Conservation (phyloP, 2,888 invertebrate species). For the Eupeodes latifasciatus region DNA sequence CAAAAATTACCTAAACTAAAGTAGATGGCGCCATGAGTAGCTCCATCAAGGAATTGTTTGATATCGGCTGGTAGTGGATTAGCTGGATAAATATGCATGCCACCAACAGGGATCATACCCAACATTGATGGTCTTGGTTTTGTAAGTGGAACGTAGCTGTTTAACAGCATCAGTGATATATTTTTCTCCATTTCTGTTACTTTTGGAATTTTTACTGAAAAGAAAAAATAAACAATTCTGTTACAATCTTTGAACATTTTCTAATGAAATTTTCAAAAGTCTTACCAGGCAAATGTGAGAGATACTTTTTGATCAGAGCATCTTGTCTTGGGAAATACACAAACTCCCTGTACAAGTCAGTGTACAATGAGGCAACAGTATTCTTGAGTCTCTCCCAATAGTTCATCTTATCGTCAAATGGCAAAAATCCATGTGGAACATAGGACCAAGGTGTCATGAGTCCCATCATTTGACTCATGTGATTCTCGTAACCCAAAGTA, state of each 20-base stretch:
- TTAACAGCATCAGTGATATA: constrained; percentile 84
- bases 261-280: background rate
- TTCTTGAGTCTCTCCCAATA: constrained; percentile 86
- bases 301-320: constrained; percentile 80
- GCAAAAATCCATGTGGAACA: constrained; percentile 84
- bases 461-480: constrained; percentile 84
- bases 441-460: constrained; percentile 84
- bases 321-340: constrained; percentile 83
- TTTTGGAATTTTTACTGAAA: constrained; percentile 81
- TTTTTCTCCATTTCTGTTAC: constrained; percentile 84
- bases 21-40: constrained; percentile 84
- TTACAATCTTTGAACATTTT: background rate
- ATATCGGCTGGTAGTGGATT: constrained; percentile 82
- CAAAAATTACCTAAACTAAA: constrained; percentile 83
- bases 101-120: constrained; percentile 85
- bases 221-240: background rate
- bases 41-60: constrained; percentile 83
- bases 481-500: constrained; percentile 84
- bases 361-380: constrained; percentile 82
- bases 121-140: constrained; percentile 84
- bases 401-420: constrained; percentile 84
- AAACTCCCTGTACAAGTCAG: constrained; percentile 80
- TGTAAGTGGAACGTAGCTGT: constrained; percentile 85
- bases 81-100: constrained; percentile 85
- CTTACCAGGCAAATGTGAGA: constrained; percentile 80